These are phyloP conservation scores for Ophiodon elongatus DNA, from an alignment of 2,113 vertebrate species.

Conservation along the genomic window DNA sequence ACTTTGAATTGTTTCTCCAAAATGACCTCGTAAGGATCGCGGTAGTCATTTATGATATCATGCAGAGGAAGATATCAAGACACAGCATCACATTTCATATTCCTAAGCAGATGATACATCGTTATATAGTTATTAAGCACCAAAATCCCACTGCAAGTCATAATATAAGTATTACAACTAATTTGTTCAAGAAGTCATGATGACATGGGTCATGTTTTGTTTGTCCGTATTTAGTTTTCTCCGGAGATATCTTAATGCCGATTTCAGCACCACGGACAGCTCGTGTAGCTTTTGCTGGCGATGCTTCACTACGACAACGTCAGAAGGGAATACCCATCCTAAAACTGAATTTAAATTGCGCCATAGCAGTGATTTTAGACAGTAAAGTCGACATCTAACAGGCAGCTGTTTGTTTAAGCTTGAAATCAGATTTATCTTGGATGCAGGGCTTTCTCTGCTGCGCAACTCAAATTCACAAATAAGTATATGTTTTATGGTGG, in stretches of 20 bases:
- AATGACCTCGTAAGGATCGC: background rate
- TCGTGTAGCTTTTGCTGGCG: background rate
- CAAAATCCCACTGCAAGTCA: background rate
- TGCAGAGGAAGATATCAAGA: background rate
- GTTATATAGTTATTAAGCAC: background rate
- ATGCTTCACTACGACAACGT: background rate
- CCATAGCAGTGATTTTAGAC: accelerated
- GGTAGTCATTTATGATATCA: background rate
- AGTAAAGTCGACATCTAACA: background rate
- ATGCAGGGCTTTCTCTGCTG: background rate
- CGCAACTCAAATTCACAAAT: background rate
- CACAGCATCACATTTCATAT: background rate
- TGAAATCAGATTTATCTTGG: background rate
- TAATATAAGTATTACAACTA: background rate
- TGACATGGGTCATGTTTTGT: background rate
- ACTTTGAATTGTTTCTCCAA: background rate
- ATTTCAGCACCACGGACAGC: constrained; percentile 83
- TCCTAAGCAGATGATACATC: no score
- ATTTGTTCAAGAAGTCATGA: background rate
- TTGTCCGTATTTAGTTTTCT: background rate
- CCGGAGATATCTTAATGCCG: background rate
- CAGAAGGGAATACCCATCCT: background rate
- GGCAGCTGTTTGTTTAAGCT: background rate
- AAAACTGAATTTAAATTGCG: background rate
- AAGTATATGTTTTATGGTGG: background rate